phyloP scores from a whole-genome alignment of 1,140 invertebrate genomes.

The Stenopsyche tienmushanensis region DNA sequence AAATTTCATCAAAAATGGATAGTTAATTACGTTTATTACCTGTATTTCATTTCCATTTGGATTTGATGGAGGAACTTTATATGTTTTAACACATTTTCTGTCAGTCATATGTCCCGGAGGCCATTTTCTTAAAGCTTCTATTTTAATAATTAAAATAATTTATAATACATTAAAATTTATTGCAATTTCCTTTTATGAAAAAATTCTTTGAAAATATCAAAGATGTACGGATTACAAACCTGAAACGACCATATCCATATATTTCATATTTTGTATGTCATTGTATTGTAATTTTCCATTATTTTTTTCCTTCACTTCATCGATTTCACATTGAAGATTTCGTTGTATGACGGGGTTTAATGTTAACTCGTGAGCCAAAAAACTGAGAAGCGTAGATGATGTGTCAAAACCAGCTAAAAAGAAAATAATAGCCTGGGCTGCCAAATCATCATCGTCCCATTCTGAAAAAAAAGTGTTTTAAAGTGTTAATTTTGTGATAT shows the following conservation, averaged over 20 bases:
- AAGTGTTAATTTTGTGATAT: neutral
- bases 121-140: conserved; percentile 59
- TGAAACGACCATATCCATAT: conserved; percentile 34
- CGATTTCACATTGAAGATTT: conserved; percentile 50
- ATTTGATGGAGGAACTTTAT: conserved; percentile 41
- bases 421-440: conserved; percentile 41
- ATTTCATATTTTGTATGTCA: conserved; percentile 46
- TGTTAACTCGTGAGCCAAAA: conserved; percentile 51
- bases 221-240: neutral
- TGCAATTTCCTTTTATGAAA: neutral
- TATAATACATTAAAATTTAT: neutral
- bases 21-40: conserved; percentile 26
- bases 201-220: neutral
- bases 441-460: conserved; percentile 30
- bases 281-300: conserved; percentile 46
- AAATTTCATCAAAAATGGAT: neutral
- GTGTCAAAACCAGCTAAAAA: conserved; percentile 48
- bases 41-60: conserved; percentile 1
- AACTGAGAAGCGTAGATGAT: conserved; percentile 47
- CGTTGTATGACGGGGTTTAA: conserved; percentile 52
- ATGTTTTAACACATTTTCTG: conserved; percentile 51
- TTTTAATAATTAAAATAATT: conserved; percentile 5
- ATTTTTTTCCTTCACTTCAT: conserved; percentile 40
- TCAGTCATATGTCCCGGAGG: conserved; percentile 57
- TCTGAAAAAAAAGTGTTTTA: conserved; percentile 11